Base-by-base conservation (phyloP, 1,140 invertebrate species). In the Drosophila kohkoa region DNA sequence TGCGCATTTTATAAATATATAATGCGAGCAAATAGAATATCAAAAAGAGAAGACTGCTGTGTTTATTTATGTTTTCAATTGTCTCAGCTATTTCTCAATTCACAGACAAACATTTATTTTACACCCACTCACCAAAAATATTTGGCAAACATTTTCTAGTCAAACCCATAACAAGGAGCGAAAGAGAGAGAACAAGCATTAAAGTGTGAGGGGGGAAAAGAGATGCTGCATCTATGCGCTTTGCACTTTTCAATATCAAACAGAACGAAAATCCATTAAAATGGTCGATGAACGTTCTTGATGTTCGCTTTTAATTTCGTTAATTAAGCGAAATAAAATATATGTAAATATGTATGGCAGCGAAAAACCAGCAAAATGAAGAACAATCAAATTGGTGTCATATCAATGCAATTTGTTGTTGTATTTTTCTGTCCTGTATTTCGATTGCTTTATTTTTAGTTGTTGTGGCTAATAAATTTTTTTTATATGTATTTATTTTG, bases 61-160 rank as follows among this genome's bases (percentile, higher is more conserved):
- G 55, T 54, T 59, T 59, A 41, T 69, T 59, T 59, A 57, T 43
- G 35, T n/a, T 49, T 25, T 48, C 35, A 35, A 46, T 48, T 54
- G 51, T 54, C 51, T 15, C 51, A 54, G 51, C 30, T 35, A 54
- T 54, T 38, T 38, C 35, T 69, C 48, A 60, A n/a, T 59, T 8
- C 5, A 54, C 35, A 16, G 13, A n/a, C 46, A 57, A 35, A 64
- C 51, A 46, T 35, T 20, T 59, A 35, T 55, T 69, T 51, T 8
- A 8, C 48, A 51, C 41, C 30, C 60, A 65, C 54, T 43, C 49
- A 54, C 35, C 57, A 54, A 28, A 73, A 59, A 62, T 68, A 68
- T 74, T 74, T 74, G 71, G 71, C 71, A 74, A 74, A 74, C 71
- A 74, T 74, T 62, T 62, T 68, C 11, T 10, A 46, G 65, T 35